Percentiles rank a stretch among this genome's conserved stretches.
phyloP scores from a whole-genome alignment of 1,140 invertebrate species.

The Anastrepha ludens region DNA sequence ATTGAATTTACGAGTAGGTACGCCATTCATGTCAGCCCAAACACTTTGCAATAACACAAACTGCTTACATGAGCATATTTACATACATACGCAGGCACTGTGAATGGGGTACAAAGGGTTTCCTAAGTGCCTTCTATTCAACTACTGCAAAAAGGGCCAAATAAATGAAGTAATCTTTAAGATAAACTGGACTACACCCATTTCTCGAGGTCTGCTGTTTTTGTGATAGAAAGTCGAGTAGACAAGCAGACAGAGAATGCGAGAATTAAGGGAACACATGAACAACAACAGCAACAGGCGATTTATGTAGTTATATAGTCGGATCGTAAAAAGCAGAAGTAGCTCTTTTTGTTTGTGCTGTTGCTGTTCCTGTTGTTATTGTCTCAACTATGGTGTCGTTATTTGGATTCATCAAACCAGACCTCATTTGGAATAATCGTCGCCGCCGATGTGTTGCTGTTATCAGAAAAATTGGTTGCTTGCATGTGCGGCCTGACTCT shows the following conservation, averaged over 20 bases:
- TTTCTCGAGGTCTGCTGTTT: neutral
- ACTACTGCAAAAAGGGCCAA: neutral
- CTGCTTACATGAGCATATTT: neutral
- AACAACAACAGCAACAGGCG: neutral
- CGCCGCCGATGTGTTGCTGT: neutral
- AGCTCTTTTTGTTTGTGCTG: neutral
- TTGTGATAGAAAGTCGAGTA: neutral
- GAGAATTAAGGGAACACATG: neutral
- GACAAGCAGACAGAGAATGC: neutral
- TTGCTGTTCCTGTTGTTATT: no score
- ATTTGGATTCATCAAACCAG: neutral
- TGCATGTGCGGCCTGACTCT: neutral
- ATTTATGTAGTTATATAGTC: neutral
- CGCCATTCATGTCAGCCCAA: neutral
- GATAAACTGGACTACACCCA: conserved; percentile 5
- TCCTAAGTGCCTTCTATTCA: neutral
- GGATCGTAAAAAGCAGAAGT: neutral
- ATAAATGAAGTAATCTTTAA: conserved; percentile 21
- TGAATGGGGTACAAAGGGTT: neutral
- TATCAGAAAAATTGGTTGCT: conserved; percentile 24
- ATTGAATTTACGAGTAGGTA: conserved; percentile 28
- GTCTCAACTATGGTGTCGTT: neutral
- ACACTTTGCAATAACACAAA: neutral
- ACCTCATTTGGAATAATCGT: neutral
- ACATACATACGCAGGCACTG: neutral